These are phyloP conservation scores for Leucopsar rothschildi DNA, from an alignment of 2,113 vertebrate species.

Conservation along the genomic window DNA sequence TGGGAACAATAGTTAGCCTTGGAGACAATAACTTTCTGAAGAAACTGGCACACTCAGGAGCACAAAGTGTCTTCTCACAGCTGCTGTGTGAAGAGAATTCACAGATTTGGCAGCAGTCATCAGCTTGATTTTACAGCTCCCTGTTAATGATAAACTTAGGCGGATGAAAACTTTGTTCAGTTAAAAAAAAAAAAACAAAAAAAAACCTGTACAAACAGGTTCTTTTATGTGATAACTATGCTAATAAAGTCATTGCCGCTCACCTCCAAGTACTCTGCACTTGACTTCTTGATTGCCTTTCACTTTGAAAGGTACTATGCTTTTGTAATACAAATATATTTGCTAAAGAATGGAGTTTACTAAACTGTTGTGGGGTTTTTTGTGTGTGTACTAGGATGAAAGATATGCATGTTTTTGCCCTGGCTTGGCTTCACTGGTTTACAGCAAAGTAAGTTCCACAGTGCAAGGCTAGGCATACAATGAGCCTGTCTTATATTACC, in stretches of 20 bases:
- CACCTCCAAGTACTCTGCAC: not conserved
- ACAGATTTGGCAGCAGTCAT: not conserved
- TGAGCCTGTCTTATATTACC: not conserved
- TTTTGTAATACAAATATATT: not conserved
- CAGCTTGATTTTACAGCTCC: not conserved
- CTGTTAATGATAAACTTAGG: not conserved
- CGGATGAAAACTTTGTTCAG: not conserved
- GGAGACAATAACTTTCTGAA: not conserved
- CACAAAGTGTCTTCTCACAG: not conserved
- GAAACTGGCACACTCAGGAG: not conserved
- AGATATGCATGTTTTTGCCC: not conserved
- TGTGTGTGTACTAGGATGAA: not conserved
- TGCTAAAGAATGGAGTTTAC: not conserved
- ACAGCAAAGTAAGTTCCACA: not conserved
- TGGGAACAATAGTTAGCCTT: not conserved
- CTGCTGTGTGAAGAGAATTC: not conserved
- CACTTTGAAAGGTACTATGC: not conserved
- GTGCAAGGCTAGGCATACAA: constrained; percentile 1
- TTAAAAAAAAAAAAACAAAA: not conserved
- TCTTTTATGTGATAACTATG: not conserved
- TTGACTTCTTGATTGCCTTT: constrained; percentile 25
- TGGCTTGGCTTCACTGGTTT: constrained; percentile 3
- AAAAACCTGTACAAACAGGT: not conserved
- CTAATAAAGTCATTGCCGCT: not conserved
- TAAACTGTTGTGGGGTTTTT: not conserved